Evolutionary conservation across 23 tunicate species (phyloP).

Genomic region (Halocynthia roretzi): DNA sequence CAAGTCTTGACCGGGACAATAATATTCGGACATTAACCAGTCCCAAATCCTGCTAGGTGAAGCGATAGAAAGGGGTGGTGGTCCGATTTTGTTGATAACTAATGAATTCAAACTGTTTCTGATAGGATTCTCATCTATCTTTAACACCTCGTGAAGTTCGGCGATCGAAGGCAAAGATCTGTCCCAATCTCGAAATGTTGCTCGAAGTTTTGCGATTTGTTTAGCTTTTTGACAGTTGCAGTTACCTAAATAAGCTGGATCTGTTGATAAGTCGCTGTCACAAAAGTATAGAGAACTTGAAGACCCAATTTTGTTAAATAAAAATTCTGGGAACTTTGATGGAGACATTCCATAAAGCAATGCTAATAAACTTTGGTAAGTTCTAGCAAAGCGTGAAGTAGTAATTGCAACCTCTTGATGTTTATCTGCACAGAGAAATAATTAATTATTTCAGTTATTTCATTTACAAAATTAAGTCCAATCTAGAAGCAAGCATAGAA

Average conservation of each 20-base stretch:
- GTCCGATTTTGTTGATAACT: neutral
- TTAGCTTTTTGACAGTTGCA: constrained; percentile 13
- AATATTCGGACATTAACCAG: constrained; percentile 23
- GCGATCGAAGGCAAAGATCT: neutral
- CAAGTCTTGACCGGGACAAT: constrained; percentile 16
- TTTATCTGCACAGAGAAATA: neutral
- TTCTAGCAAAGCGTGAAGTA: constrained; percentile 18
- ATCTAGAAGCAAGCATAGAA: too few species aligned
- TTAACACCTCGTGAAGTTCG: neutral
- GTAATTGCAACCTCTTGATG: constrained; percentile 9
- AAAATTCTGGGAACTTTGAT: neutral
- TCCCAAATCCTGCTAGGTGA: constrained; percentile 30
- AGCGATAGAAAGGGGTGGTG: constrained; percentile 1
- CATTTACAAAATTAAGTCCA: too few species aligned
- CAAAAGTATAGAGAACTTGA: constrained; percentile 25
- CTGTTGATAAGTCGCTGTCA: constrained; percentile 5
- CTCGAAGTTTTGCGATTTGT: constrained; percentile 12
- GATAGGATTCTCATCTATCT: neutral
- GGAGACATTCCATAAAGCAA: constrained; percentile 9
- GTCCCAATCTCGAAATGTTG: constrained; percentile 20
- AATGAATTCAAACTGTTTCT: neutral
- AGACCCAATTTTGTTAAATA: neutral
- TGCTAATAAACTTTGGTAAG: constrained; percentile 14
- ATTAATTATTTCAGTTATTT: too few species aligned
- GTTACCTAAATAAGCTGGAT: neutral